phyloP scores from a whole-genome alignment of 64 coral and sea anemone genomes.

The Stichodactyla mertensii region DNA sequence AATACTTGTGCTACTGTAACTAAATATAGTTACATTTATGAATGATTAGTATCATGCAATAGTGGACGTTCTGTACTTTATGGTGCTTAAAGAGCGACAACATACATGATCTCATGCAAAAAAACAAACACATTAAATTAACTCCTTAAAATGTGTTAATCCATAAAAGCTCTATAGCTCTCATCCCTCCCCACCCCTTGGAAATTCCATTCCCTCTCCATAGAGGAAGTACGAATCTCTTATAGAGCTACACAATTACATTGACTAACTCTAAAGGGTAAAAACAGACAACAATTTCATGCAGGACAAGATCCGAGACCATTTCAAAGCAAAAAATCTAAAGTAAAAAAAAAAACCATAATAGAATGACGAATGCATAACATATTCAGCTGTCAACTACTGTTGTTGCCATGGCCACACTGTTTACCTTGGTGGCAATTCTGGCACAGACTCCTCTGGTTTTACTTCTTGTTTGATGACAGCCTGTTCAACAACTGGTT shows the following conservation, averaged over 20 bases:
- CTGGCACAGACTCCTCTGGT: conserved; percentile 57
- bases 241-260: not conserved
- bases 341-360: not conserved
- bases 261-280: not conserved
- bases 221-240: not conserved
- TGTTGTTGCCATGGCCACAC: conserved; percentile 2
- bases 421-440: conserved; percentile 64
- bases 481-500: conserved; percentile 29
- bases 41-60: too few relatives aligned
- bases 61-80: too few relatives aligned
- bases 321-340: not conserved
- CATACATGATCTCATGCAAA: too few relatives aligned
- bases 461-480: conserved; percentile 55
- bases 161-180: not conserved
- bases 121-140: too few relatives aligned
- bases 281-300: not conserved
- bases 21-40: too few relatives aligned
- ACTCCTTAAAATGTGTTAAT: too few relatives aligned
- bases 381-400: conserved; percentile 2
- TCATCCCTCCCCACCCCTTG: not conserved
- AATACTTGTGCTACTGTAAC: too few relatives aligned
- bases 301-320: not conserved
- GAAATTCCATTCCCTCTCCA: not conserved
- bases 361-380: not conserved
- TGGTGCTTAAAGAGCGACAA: too few relatives aligned